Percentiles rank a stretch among this genome's conserved stretches.
phyloP scores from a whole-genome alignment of 1,140 invertebrate species.

The Aphelinus atriplicis region DNA sequence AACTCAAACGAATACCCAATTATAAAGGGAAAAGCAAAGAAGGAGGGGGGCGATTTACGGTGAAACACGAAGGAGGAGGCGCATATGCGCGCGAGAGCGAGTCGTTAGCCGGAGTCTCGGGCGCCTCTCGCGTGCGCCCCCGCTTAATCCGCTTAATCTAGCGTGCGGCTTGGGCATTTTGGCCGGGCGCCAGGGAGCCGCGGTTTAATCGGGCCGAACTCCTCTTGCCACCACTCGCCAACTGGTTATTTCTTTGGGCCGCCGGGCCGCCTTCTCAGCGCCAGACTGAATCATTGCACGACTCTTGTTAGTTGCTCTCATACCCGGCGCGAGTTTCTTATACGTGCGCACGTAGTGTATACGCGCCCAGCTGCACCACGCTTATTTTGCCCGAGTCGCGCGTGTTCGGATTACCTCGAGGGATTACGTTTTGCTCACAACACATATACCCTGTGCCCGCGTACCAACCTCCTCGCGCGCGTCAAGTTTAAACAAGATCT shows the following conservation, averaged over 20 bases:
- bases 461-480: too few species aligned
- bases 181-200: constrained; percentile 19
- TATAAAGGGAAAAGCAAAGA: constrained; percentile 21
- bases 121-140: neutral
- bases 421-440: too few species aligned
- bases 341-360: too few species aligned
- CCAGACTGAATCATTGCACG: constrained; percentile 5
- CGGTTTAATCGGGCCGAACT: too few species aligned
- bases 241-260: too few species aligned
- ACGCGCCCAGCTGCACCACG: too few species aligned
- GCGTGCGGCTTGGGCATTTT: constrained; percentile 26
- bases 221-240: too few species aligned
- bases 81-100: constrained; percentile 1
- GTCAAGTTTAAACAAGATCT: too few species aligned
- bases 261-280: neutral
- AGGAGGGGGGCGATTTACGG: constrained; percentile 12
- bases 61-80: constrained; percentile 6
- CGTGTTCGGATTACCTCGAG: too few species aligned
- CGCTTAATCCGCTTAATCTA: constrained; percentile 38
- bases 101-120: too few species aligned
- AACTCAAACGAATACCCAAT: constrained; percentile 41
- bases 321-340: neutral
- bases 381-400: too few species aligned
- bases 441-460: too few species aligned
- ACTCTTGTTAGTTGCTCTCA: neutral